Evolutionary conservation across 2,888 invertebrate genomes (phyloP), one percentile per base, ranked within the genome.

Genomic region (Eurytoma californica): DNA sequence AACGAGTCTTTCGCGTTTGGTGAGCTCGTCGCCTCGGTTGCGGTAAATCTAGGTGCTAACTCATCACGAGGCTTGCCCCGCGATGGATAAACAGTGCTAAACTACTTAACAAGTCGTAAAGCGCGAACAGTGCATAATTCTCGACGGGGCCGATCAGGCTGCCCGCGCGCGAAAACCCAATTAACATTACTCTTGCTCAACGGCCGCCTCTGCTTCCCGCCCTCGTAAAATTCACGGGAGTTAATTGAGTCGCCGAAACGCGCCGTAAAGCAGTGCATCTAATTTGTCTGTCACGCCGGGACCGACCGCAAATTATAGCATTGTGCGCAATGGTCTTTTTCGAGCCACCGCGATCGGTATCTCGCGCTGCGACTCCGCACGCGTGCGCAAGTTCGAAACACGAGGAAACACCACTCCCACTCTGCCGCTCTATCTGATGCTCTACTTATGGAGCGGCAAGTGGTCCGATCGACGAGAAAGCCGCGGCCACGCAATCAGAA

Each of bases 101-200:
- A 86, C 85, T 85, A 84, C 83, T 85, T 85, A 85, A 86, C 85
- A 83, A 85, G 83, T 85, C 85, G 85, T 86, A 85, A 86, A 86
- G 80, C 51, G 51, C 14, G 69, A 72, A 70, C 68, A 68, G 61
- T 70, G 70, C 73, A 77, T 80, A 73, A 73, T 68, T 78, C 68
- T 68, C 24, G 18, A 49, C 20, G 39, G 61, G 63, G 77, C 72
- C 51, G 74, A 77, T 66, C 20, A 55, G 63, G 20, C 18, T 67
- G 63, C 49, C 13, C 18, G 57, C 49, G 70, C 72, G 73, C 72
- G 65, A 75, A 77, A 77, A 78, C 65, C 82, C 77, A 84, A 81
- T 84, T 80, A 82, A 77, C 82, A 80, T 80, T 80, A 80, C 79
- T 80, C 79, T 77, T 72, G 66, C 75, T 67, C 77, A 70, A 58